A percentile compares a stretch with the other conserved stretches of the same genome.
phyloP scores from a whole-genome alignment of 2,797 vertebrate genomes.

The Acanthornis magna region DNA sequence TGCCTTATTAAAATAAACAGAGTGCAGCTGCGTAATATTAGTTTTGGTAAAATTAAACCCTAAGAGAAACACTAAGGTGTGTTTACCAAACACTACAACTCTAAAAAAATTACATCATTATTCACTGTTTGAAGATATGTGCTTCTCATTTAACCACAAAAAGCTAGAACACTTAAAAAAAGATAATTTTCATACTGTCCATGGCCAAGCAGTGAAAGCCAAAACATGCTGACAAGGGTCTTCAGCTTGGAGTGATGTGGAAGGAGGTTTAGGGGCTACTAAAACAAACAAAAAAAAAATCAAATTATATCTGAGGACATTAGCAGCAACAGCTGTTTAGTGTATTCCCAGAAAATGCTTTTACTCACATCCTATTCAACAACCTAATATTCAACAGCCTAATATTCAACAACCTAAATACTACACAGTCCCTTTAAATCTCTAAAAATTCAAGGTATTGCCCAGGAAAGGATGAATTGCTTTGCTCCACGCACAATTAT shows the following conservation, averaged over 20 bases:
- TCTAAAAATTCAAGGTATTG: background rate
- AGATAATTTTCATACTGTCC: background rate
- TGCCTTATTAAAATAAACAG: background rate
- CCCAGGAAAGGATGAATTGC: background rate
- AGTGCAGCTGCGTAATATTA: background rate
- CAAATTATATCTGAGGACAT: background rate
- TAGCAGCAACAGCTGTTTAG: background rate
- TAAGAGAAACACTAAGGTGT: background rate
- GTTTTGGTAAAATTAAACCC: background rate
- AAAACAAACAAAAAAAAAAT: background rate
- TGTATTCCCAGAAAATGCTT: background rate
- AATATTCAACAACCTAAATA: background rate
- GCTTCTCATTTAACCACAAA: background rate
- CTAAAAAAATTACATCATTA: background rate
- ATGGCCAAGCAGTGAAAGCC: background rate
- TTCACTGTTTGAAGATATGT: background rate
- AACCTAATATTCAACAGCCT: background rate
- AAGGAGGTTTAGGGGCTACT: background rate
- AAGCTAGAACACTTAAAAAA: background rate
- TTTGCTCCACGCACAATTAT: background rate
- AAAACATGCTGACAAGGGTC: background rate
- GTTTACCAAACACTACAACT: background rate
- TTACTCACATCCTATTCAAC: background rate
- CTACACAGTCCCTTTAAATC: background rate
- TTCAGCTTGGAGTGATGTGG: background rate